These are phyloP conservation scores for Lasiurus borealis DNA, from an alignment of 2,113 vertebrate genomes.

Conservation along the genomic window DNA sequence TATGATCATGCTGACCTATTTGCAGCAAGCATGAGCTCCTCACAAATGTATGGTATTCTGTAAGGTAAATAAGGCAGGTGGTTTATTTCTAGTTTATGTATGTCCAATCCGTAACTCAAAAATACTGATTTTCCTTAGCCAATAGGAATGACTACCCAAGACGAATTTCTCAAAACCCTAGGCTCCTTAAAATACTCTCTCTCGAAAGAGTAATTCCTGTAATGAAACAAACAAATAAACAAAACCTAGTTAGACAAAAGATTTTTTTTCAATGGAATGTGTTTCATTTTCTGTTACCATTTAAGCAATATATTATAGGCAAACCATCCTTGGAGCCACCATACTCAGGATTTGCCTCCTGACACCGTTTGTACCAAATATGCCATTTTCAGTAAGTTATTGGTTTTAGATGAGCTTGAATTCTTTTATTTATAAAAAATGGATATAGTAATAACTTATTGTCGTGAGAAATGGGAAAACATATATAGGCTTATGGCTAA, in stretches of 20 bases:
- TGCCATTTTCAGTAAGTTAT: not conserved
- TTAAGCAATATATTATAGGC: not conserved
- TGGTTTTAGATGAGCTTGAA: not conserved
- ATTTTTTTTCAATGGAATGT: not conserved
- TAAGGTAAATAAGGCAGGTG: not conserved
- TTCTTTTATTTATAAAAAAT: conserved; percentile 42
- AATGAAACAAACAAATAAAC: not conserved
- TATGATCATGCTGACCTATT: not conserved
- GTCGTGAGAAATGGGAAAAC: not conserved
- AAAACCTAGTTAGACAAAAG: not conserved
- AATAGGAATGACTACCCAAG: not conserved
- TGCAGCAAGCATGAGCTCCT: not conserved
- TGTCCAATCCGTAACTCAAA: not conserved
- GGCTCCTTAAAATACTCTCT: not conserved
- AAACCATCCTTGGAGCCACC: not conserved
- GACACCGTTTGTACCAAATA: not conserved
- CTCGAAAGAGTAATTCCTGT: not conserved
- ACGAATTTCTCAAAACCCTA: not conserved
- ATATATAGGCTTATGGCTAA: not conserved
- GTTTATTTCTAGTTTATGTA: conserved; percentile 10
- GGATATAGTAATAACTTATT: not conserved
- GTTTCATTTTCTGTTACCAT: not conserved
- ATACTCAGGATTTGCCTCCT: not conserved
- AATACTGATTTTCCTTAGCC: not conserved
- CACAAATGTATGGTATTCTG: not conserved